Evolutionary conservation across 2,113 vertebrate species (phyloP).

Genomic region (Sisor rabdophorus): DNA sequence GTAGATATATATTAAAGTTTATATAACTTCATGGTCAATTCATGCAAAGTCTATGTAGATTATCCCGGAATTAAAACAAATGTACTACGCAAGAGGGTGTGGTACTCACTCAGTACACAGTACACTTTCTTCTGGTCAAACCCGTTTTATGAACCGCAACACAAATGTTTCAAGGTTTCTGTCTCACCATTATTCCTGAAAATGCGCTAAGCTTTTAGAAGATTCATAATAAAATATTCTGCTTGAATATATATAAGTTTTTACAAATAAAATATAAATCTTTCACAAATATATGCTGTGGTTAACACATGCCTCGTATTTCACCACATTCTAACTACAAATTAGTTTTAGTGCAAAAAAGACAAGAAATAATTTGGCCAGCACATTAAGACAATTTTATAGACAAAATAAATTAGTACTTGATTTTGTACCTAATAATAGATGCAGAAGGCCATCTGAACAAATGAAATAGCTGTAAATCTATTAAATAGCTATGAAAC

Average conservation of each 20-base stretch:
- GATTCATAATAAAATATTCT: not conserved
- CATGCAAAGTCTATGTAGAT: no score
- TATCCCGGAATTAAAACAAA: not conserved
- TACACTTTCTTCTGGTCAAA: slow-evolving; percentile 49
- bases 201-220: not conserved
- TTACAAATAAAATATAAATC: no score
- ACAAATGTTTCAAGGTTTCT: slow-evolving; percentile 51
- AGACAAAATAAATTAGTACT: not conserved
- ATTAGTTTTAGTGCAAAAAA: not conserved
- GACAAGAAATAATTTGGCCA: not conserved
- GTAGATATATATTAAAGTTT: not conserved
- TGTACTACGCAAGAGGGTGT: slow-evolving; percentile 49
- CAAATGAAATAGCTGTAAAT: not conserved
- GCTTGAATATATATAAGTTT: no score
- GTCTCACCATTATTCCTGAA: not conserved
- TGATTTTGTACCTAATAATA: not conserved
- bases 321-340: not conserved
- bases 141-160: slow-evolving; percentile 53
- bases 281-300: not conserved
- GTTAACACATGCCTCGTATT: not conserved
- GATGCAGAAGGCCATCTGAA: not conserved
- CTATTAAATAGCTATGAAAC: not conserved
- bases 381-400: not conserved
- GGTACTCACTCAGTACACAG: slow-evolving; percentile 31
- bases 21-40: not conserved